phyloP scores from a whole-genome alignment of 2,113 vertebrate genomes.

The Pogona vitticeps region DNA sequence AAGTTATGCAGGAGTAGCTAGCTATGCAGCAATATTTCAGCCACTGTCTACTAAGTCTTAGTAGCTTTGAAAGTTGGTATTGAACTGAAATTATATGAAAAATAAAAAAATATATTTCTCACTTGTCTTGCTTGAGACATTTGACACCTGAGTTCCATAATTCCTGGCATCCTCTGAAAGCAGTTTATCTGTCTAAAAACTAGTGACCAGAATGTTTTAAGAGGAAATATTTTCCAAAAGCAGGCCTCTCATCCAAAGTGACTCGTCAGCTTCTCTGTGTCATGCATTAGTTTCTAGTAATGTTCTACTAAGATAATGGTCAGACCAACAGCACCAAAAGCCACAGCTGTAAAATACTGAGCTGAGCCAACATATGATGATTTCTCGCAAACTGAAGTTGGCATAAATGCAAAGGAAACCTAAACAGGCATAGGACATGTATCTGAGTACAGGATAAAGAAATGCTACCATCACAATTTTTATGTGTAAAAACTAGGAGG shows the following conservation, averaged over 20 bases:
- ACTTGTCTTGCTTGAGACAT: not conserved
- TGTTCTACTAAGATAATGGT: conserved; percentile 86
- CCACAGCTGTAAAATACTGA: conserved; percentile 89
- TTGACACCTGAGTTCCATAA: not conserved
- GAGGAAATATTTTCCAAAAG: not conserved
- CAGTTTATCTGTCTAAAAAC: not conserved
- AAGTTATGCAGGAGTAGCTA: no score
- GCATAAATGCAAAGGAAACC: conserved; percentile 97
- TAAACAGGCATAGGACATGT: conserved; percentile 54
- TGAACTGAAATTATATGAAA: not conserved
- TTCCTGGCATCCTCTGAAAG: not conserved
- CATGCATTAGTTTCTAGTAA: not conserved
- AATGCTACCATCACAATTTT: rapidly evolving
- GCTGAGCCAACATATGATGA: conserved; percentile 92
- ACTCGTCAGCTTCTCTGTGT: not conserved
- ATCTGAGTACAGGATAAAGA: not conserved
- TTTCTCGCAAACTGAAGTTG: conserved; percentile 95
- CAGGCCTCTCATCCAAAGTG: not conserved
- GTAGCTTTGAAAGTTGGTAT: not conserved
- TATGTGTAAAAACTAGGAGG: rapidly evolving
- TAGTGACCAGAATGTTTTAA: not conserved
- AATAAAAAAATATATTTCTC: not conserved
- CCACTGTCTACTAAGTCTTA: not conserved
- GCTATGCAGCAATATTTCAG: no score
- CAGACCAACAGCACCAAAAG: conserved; percentile 90